These are phyloP conservation scores for Eupeodes corollae DNA, from an alignment of 1,140 invertebrate genomes.

Conservation along the genomic window DNA sequence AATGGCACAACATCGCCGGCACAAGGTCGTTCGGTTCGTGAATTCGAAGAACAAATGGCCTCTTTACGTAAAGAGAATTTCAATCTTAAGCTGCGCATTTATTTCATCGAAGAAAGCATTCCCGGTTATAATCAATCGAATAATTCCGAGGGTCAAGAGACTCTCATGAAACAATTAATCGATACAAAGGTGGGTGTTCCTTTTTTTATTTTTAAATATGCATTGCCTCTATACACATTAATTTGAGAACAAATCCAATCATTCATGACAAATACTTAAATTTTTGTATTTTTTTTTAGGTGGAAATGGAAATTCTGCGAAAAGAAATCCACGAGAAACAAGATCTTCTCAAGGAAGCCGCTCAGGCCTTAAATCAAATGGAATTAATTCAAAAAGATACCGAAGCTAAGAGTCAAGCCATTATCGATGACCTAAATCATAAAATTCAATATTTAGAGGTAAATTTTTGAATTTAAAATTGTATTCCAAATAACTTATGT, in stretches of 20 bases:
- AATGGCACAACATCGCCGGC: constrained; percentile 36
- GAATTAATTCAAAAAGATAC: constrained; percentile 45
- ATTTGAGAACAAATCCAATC: background rate
- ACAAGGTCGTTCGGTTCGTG: constrained; percentile 66
- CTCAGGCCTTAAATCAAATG: constrained; percentile 61
- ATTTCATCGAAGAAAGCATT: constrained; percentile 69
- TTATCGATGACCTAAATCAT: constrained; percentile 28
- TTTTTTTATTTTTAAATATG: too few species aligned
- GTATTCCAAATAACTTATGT: background rate
- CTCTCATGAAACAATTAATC: constrained; percentile 52
- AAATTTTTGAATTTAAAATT: background rate
- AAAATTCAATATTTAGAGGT: constrained; percentile 23
- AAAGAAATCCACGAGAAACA: constrained; percentile 73
- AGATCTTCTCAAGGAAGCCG: constrained; percentile 68
- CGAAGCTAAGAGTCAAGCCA: constrained; percentile 17
- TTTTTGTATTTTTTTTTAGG: constrained; percentile 39
- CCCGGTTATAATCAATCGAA: constrained; percentile 12
- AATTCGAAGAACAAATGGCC: constrained; percentile 78
- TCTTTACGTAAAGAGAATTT: constrained; percentile 83
- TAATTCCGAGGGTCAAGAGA: constrained; percentile 10
- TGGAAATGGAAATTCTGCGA: constrained; percentile 64
- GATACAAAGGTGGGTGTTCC: constrained; percentile 57
- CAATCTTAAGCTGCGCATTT: constrained; percentile 78
- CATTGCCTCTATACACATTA: background rate
- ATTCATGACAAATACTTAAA: background rate